Evolutionary conservation across 2,888 invertebrate genomes (phyloP).

Genomic region (Tenthredo distinguenda): DNA sequence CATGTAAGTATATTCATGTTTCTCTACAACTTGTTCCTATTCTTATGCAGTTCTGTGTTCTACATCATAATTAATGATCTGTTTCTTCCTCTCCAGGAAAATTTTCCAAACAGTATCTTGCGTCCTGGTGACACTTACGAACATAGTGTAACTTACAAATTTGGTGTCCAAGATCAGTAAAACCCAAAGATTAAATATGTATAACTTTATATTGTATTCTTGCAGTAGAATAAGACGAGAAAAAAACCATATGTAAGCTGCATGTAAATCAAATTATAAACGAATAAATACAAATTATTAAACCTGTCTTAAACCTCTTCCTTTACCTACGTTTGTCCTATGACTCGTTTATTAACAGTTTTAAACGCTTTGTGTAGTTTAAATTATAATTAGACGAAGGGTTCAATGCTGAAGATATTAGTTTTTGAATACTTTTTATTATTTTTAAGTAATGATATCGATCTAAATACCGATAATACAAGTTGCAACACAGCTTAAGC

Average conservation of each 20-base stretch:
- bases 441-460: neutral
- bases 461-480: neutral
- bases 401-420: neutral
- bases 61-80: neutral
- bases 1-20: constrained; percentile 81
- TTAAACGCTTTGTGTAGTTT: neutral
- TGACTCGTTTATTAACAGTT: neutral
- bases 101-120: constrained; percentile 87
- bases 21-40: neutral
- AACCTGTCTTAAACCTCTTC: neutral
- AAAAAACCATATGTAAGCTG: neutral
- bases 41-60: constrained; percentile 22
- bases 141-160: constrained; percentile 88
- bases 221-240: neutral
- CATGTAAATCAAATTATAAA: neutral
- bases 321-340: neutral
- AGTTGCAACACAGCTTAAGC: neutral
- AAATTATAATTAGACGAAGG: neutral
- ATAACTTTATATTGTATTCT: neutral
- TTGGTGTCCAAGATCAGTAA: constrained; percentile 77
- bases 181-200: neutral
- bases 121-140: constrained; percentile 87
- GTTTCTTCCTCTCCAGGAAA: constrained; percentile 80
- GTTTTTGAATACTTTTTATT: neutral
- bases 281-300: neutral